Evolutionary conservation across 2,888 invertebrate species (phyloP), one percentile per base, ranked within the genome.

Genomic region (Polydrusus pterygomalis): DNA sequence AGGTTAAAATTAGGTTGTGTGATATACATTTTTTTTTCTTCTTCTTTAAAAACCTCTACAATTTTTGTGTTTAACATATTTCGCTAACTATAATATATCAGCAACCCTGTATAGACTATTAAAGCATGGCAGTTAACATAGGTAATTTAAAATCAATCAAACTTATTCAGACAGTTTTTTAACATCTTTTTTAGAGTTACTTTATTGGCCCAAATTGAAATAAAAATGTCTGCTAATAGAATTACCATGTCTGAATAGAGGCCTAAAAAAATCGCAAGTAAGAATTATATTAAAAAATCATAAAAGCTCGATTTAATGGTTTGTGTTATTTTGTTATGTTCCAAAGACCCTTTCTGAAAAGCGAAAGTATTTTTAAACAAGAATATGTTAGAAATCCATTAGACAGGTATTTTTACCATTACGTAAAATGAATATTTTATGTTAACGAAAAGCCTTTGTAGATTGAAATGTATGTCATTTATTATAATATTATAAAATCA

Each of bases 141-240:
- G 47, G 47, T 47, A 17, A 47, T 17, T 43, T 47, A 8, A 47
- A 17, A 17, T 47, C 8, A n/a, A 47, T 17, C 13, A 47, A 47
- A 47, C 13, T 17, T n/a, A 47, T 8, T 17, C 47, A 47, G 47
- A 47, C 47, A 17, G 15, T 17, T 17, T 47, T 47, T 47, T 47
- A 2, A 47, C 0, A 5, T 7, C 5, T 47, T 47, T 47, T 15
- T 17, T n/a, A 45, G 6, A n/a, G n/a, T n/a, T 45, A n/a, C n/a
- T 45, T 45, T 47, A 8, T 17, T 17, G 13, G 3, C 15, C 15
- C 17, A 2, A n/a, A 47, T 47, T 47, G 17, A 17, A 47, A 47
- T 47, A 47, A 17, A 47, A 47, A 47, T 47, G 17, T 45, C 45
- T 47, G 17, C 47, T 47, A 47, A 47, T 0, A 17, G 47, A 47